These are phyloP conservation scores for Girardia tigrina DNA, from an alignment of 2,888 invertebrate genomes.

Conservation along the genomic window DNA sequence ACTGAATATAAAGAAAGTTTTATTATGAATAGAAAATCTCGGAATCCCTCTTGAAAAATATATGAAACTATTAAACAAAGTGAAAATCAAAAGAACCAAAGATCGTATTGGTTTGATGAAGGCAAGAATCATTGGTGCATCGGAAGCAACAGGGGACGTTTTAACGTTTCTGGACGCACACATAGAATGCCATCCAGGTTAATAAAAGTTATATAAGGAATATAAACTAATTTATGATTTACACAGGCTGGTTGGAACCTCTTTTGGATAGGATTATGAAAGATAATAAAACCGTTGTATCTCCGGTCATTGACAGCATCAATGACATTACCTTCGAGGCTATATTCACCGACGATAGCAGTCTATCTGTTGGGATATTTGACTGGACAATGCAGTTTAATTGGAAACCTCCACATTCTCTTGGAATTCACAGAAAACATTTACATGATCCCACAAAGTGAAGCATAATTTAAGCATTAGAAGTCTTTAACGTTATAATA, in stretches of 20 bases:
- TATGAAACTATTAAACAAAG: not conserved
- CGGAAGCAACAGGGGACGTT: not conserved
- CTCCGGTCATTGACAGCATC: constrained; percentile 96
- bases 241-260: not conserved
- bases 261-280: not conserved
- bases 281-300: constrained; percentile 69
- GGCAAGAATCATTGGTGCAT: not conserved
- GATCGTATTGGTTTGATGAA: not conserved
- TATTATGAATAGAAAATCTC: not conserved
- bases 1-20: no score
- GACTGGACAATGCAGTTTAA: constrained; percentile 19
- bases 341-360: not conserved
- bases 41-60: not conserved
- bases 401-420: not conserved
- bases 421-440: no score
- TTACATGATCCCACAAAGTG: no score
- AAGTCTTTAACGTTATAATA: no score
- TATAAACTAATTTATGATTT: not conserved
- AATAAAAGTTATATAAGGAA: not conserved
- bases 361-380: not conserved
- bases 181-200: not conserved
- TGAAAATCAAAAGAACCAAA: not conserved
- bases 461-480: no score
- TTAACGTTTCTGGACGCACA: not conserved
- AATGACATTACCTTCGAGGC: constrained; percentile 87